These are phyloP conservation scores for Corythornis vintsioides DNA, from an alignment of 2,113 vertebrate species.

Conservation along the genomic window DNA sequence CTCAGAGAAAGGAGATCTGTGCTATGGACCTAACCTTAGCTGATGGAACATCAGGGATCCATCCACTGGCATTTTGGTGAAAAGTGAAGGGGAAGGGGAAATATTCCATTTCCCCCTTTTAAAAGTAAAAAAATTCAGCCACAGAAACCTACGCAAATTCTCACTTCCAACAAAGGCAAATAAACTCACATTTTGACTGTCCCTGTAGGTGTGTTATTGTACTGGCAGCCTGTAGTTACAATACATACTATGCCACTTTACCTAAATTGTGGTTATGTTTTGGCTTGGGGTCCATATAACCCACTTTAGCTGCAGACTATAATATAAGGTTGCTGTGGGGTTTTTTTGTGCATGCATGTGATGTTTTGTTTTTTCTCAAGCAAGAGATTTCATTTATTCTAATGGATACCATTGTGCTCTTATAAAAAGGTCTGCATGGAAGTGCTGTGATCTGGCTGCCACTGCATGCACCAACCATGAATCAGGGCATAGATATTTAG, in stretches of 20 bases:
- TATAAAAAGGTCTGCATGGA: constrained; percentile 24
- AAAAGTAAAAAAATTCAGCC: not conserved
- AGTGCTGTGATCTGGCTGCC: constrained; percentile 54
- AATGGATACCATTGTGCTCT: not conserved
- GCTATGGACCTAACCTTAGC: not conserved
- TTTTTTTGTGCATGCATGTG: rapidly evolving
- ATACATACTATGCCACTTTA: not conserved
- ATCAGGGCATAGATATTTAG: constrained; percentile 6
- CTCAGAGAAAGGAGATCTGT: not conserved
- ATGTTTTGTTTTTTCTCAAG: constrained; percentile 11
- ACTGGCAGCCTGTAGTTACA: not conserved
- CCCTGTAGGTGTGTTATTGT: not conserved
- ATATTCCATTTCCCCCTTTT: not conserved
- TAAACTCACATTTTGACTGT: not conserved
- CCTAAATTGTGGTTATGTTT: not conserved
- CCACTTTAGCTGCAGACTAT: not conserved
- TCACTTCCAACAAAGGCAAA: not conserved
- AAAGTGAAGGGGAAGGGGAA: not conserved
- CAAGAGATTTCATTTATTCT: constrained; percentile 26
- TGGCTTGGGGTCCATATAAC: not conserved
- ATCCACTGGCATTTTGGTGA: not conserved
- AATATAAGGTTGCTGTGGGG: not conserved
- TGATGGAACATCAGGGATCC: not conserved
- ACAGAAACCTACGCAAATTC: not conserved
- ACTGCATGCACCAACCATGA: not conserved